A percentile compares a stretch with the other conserved stretches of the same genome.
phyloP scores from a whole-genome alignment of 1,140 invertebrate species.

The Cotesia typhae region DNA sequence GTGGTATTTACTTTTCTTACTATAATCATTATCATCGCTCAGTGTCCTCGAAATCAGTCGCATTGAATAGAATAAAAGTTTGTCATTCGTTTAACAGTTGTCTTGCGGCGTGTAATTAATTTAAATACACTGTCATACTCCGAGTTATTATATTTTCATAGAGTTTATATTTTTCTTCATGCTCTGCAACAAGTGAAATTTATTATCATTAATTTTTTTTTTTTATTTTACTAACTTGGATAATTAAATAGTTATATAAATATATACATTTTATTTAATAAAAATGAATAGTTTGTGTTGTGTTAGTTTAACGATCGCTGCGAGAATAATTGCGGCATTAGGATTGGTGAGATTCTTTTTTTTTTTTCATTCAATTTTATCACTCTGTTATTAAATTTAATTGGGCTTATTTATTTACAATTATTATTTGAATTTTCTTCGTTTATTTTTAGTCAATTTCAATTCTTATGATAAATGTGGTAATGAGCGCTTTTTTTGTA shows the following conservation, averaged over 20 bases:
- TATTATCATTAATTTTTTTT: constrained; percentile 11
- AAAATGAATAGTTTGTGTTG: constrained; percentile 49
- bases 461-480: constrained; percentile 59
- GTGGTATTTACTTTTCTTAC: constrained; percentile 43
- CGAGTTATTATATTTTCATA: too few relatives aligned
- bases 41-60: constrained; percentile 37
- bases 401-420: constrained; percentile 27
- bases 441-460: constrained; percentile 54
- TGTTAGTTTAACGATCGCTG: constrained; percentile 52
- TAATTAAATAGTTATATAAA: too few relatives aligned
- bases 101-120: constrained; percentile 10
- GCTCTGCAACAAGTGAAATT: too few relatives aligned
- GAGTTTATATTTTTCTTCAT: background rate
- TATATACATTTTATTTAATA: background rate
- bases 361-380: constrained; percentile 13
- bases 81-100: constrained; percentile 15
- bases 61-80: constrained; percentile 22
- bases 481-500: constrained; percentile 57
- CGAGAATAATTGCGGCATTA: constrained; percentile 59
- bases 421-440: constrained; percentile 26
- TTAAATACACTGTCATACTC: background rate
- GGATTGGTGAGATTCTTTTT: constrained; percentile 55
- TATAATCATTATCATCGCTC: constrained; percentile 39
- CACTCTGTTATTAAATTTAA: constrained; percentile 13
- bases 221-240: background rate